Percentiles rank a stretch among this genome's conserved stretches.
Evolutionary conservation across 2,113 vertebrate species (phyloP).

Genomic region (Periophthalmus modestus): DNA sequence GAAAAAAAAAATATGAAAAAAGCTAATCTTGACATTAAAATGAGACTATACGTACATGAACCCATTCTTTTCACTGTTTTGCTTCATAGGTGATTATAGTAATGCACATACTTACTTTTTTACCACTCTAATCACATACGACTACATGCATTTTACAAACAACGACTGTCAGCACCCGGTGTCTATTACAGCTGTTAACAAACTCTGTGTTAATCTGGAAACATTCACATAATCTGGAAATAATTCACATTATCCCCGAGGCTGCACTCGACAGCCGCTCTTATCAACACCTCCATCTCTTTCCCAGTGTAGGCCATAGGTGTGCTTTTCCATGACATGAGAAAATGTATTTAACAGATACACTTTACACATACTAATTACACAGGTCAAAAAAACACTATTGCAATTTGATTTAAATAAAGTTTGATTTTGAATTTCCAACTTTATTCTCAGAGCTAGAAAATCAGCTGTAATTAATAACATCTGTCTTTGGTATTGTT

Average conservation of each 20-base stretch:
- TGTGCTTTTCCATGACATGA: neutral
- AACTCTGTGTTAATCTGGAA: slow-evolving; percentile 63
- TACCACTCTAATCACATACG: neutral
- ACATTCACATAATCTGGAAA: slow-evolving; percentile 54
- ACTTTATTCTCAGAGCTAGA: neutral
- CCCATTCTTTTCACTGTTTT: too few relatives aligned
- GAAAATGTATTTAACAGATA: neutral
- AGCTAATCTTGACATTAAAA: neutral
- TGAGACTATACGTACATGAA: neutral
- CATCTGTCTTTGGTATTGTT: slow-evolving; percentile 6
- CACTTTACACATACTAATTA: neutral
- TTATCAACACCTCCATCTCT: slow-evolving; percentile 57
- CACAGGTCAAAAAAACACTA: neutral
- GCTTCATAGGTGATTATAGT: neutral
- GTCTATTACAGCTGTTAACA: slow-evolving; percentile 2
- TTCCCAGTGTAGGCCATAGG: neutral
- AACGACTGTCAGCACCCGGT: neutral
- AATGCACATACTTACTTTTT: neutral
- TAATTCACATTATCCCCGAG: slow-evolving; percentile 34
- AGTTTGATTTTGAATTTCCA: neutral
- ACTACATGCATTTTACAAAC: neutral
- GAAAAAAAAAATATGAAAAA: neutral
- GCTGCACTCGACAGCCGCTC: slow-evolving; percentile 42
- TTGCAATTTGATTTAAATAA: neutral
- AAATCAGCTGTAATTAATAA: neutral